A percentile compares a stretch with the other conserved stretches of the same genome.
These are phyloP conservation scores for Rhabdornis inornatus DNA, from an alignment of 2,113 vertebrate species.

Conservation along the genomic window DNA sequence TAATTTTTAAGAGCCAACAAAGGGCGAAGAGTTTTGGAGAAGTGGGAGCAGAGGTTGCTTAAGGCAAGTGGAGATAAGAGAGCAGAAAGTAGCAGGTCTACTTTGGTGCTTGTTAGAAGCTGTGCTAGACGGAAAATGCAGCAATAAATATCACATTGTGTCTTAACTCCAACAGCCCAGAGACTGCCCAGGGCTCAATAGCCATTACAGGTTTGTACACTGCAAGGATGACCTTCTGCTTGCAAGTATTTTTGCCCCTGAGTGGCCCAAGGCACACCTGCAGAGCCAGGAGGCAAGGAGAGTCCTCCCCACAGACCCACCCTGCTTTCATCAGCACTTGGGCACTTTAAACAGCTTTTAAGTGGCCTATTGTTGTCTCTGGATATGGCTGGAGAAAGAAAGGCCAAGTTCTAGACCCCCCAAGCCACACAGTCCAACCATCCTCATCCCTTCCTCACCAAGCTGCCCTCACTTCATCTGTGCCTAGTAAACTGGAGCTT, in stretches of 20 bases:
- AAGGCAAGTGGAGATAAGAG: neutral
- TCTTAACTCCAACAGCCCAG: neutral
- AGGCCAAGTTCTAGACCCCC: neutral
- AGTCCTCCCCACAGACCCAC: neutral
- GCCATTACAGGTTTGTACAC: neutral
- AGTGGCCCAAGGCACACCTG: neutral
- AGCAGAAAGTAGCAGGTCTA: neutral
- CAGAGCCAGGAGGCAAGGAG: neutral
- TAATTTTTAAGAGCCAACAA: neutral
- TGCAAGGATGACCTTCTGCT: neutral
- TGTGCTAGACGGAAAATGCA: neutral
- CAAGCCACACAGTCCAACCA: neutral
- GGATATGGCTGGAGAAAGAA: neutral
- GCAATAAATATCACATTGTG: neutral
- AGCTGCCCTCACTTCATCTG: fast-evolving
- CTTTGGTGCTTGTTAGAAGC: neutral
- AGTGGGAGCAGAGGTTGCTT: neutral
- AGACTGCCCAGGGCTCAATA: neutral
- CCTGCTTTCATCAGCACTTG: neutral
- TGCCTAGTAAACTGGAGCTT: neutral
- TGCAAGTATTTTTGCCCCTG: neutral
- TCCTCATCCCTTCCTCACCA: neutral
- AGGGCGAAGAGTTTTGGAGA: neutral
- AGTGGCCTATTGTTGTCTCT: neutral
- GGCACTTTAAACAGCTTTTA: neutral